Percentiles rank a stretch among this genome's conserved stretches.
phyloP scores from a whole-genome alignment of 2,113 vertebrate species.

The Rattus rattus region DNA sequence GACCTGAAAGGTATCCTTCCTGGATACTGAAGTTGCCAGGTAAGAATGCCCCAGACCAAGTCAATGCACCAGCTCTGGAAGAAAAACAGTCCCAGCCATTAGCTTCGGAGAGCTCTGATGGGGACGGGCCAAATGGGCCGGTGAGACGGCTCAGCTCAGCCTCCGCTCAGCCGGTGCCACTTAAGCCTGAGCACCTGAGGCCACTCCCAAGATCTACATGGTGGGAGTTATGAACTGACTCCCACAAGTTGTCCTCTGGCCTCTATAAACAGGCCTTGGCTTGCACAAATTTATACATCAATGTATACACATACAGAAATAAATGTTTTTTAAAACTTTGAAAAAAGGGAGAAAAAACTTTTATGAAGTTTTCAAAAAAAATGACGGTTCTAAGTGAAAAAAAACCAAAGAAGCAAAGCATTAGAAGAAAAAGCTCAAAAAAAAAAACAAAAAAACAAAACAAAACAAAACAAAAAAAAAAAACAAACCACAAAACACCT shows the following conservation, averaged over 20 bases:
- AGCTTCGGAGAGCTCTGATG: not conserved
- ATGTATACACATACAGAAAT: not conserved
- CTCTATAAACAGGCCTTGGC: not conserved
- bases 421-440: not conserved
- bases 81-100: not conserved
- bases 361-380: not conserved
- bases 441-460: not conserved
- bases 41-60: not conserved
- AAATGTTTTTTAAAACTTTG: not conserved
- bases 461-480: not conserved
- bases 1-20: not conserved
- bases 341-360: not conserved
- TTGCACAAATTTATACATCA: not conserved
- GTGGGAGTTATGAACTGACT: not conserved
- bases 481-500: not conserved
- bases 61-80: not conserved
- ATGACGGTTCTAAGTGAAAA: not conserved
- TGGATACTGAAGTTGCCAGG: not conserved
- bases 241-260: not conserved
- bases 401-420: not conserved
- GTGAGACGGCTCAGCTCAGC: not conserved
- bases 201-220: no score
- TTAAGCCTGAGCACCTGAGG: not conserved
- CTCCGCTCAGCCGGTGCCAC: not conserved
- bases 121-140: not conserved